These are phyloP conservation scores for Plebejus anna DNA, from an alignment of 2,888 invertebrate genomes.

Conservation along the genomic window DNA sequence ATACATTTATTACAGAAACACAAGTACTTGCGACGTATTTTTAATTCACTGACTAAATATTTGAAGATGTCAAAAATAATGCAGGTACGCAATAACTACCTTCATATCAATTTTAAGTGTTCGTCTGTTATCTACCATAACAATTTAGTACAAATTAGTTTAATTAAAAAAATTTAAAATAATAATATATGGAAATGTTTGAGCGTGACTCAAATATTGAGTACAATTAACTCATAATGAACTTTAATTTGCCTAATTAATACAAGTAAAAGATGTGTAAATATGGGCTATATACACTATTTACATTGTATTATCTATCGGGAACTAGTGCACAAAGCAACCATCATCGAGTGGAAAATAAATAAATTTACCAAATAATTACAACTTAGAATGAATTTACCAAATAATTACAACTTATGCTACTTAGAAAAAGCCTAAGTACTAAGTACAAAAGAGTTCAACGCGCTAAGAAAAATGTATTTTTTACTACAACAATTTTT, in stretches of 20 bases:
- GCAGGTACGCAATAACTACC: background rate
- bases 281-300: slow-evolving; percentile 44
- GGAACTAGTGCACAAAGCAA: slow-evolving; percentile 46
- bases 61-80: background rate
- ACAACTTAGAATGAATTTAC: background rate
- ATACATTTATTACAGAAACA: too few relatives aligned
- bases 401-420: background rate
- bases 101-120: background rate
- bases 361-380: slow-evolving; percentile 26
- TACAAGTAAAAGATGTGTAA: slow-evolving; percentile 36
- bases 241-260: slow-evolving; percentile 33
- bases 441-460: slow-evolving; percentile 62
- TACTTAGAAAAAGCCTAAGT: slow-evolving; percentile 37
- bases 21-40: background rate
- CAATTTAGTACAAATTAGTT: background rate
- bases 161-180: background rate
- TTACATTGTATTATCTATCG: slow-evolving; percentile 46
- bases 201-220: slow-evolving; percentile 24
- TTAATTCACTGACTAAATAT: background rate
- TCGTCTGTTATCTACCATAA: background rate
- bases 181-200: background rate
- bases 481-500: background rate
- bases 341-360: slow-evolving; percentile 45
- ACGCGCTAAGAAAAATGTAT: slow-evolving; percentile 42
- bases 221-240: slow-evolving; percentile 36